Evolutionary conservation across 1,140 invertebrate species (phyloP), one percentile per base, ranked within the genome.

Genomic region (Lordiphosa mommai): DNA sequence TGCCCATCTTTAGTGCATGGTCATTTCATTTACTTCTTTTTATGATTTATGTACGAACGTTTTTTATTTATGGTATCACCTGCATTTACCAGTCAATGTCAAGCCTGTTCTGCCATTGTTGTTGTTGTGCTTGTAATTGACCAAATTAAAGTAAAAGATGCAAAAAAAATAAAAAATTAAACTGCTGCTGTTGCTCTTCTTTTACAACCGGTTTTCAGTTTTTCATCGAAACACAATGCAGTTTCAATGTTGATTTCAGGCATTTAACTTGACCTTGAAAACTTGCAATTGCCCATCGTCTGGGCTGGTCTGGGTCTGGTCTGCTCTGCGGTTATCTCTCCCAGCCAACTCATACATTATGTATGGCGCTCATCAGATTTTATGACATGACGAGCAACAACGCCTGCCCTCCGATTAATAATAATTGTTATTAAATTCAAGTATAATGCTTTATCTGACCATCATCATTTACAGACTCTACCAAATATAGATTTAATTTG

Each of bases 51-150:
- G 20, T 23, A n/a, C n/a, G n/a, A n/a, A n/a, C 34, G n/a, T 36
- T 37, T 46, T 61, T 43, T 52, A 20, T 38, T 27, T 29, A 16
- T 52, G 65, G 73, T 67, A 74, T 66, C 65, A 60, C 46, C 48
- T 61, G 59, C 43, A 63, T 68, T 82, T 84, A 72, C 71, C 68
- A 76, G 84, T 82, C 77, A 82, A 82, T 76, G 77, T 76, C 77
- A 84, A 7, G 49, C 57, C 32, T 20, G 33, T 20, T 14, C 51
- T 66, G 59, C 29, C 43, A 47, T 66, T 38, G 56, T 64, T 52
- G 50, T 46, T 61, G 38, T 40, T 23, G 16, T 55, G 6, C 7
- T 57, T 46, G 47, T 36, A 55, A 70, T 61, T 55, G 36, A 60
- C 52, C 58, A 73, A 69, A 33, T 53, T 13, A 65, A 60, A 40